phyloP scores from a whole-genome alignment of 92 coral and sea anemone species.

The Zoanthus sansibaricus region DNA sequence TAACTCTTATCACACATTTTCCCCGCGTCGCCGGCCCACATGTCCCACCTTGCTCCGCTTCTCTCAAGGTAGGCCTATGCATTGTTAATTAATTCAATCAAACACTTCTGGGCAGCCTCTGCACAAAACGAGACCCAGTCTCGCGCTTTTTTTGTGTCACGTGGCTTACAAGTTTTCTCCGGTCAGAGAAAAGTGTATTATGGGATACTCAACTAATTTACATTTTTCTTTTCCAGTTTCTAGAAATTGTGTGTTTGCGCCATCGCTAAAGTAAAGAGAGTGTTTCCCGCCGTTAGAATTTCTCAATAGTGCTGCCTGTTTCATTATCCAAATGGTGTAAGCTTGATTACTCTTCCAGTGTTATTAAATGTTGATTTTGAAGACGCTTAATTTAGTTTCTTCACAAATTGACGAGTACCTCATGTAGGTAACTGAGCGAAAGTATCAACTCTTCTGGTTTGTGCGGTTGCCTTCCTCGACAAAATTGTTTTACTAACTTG shows the following conservation, averaged over 20 bases:
- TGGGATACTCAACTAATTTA: slow-evolving; percentile 74
- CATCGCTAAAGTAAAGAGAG: slow-evolving; percentile 72
- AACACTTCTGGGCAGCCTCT: too few relatives aligned
- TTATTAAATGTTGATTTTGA: slow-evolving; percentile 54
- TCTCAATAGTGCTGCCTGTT: slow-evolving; percentile 47
- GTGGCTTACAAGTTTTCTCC: slow-evolving; percentile 9
- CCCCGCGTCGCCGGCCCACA: too few relatives aligned
- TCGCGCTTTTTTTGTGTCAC: slow-evolving; percentile 44
- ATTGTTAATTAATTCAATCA: too few relatives aligned
- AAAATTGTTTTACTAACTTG: slow-evolving; percentile 13
- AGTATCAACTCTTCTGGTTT: slow-evolving; percentile 7
- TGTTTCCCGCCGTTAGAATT: slow-evolving; percentile 90
- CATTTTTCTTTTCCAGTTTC: slow-evolving; percentile 78
- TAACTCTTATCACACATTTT: too few relatives aligned
- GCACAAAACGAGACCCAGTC: slow-evolving; percentile 9
- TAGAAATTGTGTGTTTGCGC: slow-evolving; percentile 70
- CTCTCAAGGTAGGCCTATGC: too few relatives aligned
- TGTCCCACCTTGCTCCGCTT: too few relatives aligned
- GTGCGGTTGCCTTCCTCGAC: slow-evolving; percentile 8
- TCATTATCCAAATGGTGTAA: slow-evolving; percentile 9
- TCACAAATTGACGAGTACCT: slow-evolving; percentile 17
- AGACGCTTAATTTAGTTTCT: slow-evolving; percentile 38
- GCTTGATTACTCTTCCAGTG: slow-evolving; percentile 17
- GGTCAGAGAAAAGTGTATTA: slow-evolving; percentile 76
- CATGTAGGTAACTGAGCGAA: slow-evolving; percentile 34